phyloP scores from a whole-genome alignment of 2,113 vertebrate species.

The Atractosteus spatula region DNA sequence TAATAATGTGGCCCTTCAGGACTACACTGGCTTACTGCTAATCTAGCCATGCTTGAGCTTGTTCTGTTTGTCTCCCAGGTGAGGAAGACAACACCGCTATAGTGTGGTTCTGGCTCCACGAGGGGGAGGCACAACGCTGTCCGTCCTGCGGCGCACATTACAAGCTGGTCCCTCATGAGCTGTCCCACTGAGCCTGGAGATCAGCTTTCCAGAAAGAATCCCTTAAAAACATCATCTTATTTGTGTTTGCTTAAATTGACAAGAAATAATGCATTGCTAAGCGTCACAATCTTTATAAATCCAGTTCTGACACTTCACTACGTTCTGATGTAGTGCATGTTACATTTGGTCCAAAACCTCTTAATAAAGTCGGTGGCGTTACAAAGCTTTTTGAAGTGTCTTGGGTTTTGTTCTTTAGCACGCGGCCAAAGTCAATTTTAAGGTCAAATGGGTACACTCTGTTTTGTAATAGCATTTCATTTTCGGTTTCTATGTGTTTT shows the following conservation, averaged over 20 bases:
- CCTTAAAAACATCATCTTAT: conserved; percentile 19
- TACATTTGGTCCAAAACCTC: conserved; percentile 32
- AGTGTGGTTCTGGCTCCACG: conserved; percentile 85
- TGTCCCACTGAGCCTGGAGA: conserved; percentile 51
- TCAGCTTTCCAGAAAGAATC: background rate
- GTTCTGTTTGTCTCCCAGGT: conserved; percentile 52
- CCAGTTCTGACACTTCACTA: conserved; percentile 43
- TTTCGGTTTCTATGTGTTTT: too few species aligned
- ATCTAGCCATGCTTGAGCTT: too few species aligned
- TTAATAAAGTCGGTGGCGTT: conserved; percentile 10
- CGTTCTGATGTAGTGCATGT: conserved; percentile 32
- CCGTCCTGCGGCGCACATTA: conserved; percentile 81
- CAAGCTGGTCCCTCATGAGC: conserved; percentile 72
- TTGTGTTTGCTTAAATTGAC: conserved; percentile 20
- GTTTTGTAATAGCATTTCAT: too few species aligned
- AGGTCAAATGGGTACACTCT: too few species aligned
- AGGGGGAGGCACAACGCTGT: conserved; percentile 81
- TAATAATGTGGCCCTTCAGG: too few species aligned
- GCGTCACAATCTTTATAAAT: conserved; percentile 32
- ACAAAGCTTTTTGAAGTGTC: too few species aligned
- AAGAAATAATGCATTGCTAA: conserved; percentile 16
- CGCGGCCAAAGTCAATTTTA: too few species aligned
- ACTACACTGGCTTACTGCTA: too few species aligned
- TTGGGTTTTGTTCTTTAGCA: too few species aligned
- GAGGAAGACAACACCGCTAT: conserved; percentile 83